phyloP scores from a whole-genome alignment of 37 sponge, comb jelly and placozoan species.

The Halisarca cf. caerulea region DNA sequence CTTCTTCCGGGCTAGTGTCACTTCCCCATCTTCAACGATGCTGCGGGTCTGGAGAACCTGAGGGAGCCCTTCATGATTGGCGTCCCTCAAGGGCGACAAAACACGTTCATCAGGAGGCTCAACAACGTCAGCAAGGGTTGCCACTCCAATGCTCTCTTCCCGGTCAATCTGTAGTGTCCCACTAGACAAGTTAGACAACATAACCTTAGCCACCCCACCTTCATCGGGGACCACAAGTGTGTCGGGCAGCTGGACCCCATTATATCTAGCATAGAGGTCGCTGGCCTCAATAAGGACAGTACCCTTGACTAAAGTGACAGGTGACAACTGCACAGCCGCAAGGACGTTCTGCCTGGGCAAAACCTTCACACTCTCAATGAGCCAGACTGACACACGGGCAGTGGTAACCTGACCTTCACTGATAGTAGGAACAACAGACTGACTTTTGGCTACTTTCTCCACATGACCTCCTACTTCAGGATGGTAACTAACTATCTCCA shows the following conservation, averaged over 20 bases:
- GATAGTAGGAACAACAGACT: too few species aligned
- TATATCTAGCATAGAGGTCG: background rate
- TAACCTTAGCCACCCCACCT: background rate
- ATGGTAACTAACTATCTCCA: too few species aligned
- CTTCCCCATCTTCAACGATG: background rate
- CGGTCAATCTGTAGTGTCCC: background rate
- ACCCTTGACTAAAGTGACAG: background rate
- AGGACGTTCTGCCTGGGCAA: background rate
- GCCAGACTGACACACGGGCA: background rate
- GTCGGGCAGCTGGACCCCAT: background rate
- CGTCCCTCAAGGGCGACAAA: background rate
- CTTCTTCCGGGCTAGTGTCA: background rate
- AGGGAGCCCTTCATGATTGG: background rate
- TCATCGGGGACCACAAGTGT: background rate
- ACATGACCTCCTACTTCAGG: too few species aligned
- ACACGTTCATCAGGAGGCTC: background rate
- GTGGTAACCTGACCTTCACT: too few species aligned
- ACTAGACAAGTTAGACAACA: background rate
- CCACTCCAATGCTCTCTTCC: background rate
- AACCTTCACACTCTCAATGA: background rate
- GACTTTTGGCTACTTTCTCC: too few species aligned
- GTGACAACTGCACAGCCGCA: background rate
- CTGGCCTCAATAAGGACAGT: background rate
- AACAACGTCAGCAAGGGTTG: background rate
- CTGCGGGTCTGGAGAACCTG: background rate